Evolutionary conservation across 2,797 vertebrate species (phyloP), one percentile per base, ranked within the genome.

Genomic region (Pangasius sanitwongsei): DNA sequence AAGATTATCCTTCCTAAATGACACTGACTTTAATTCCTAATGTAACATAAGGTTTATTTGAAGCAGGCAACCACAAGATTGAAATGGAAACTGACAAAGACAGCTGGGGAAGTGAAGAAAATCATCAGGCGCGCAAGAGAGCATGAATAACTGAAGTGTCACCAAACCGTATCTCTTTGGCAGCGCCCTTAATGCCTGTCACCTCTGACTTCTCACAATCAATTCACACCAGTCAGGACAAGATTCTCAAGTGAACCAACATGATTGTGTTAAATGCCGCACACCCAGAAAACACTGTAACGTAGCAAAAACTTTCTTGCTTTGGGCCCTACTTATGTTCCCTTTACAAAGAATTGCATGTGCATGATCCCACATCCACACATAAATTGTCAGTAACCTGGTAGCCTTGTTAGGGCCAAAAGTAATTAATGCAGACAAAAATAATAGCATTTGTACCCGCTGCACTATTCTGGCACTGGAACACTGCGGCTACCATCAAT

Each of bases 81-180:
- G 83, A 89, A 75, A 90, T 83, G 69, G 82, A 78, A 82, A 87
- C 74, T 82, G 55, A 65, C 69, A 67, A 75, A 89, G 83, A 75
- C 83, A 85, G 85, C 72, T 85, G 84, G 81, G 25, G 77, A 81
- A 77, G 75, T 78, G 80, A 28, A 89, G 74, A 86, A 86, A 87
- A 89, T 83, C 20, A 28, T 69, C 87, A 83, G 61, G 8, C 18
- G 67, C 31, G 84, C 75, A 53, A 78, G 83, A 41, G 48, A 89
- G 90, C 88, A 85, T 89, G 88, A 89, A 92, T 80, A 89, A 89
- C 90, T 34, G 25, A 86, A 86, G 72, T 90, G 91, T 90, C 90
- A 90, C 83, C 55, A 78, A 88, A 82, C 70, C n/a, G 84, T 87
- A 80, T 88, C 86, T 87, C 55, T 83, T 70, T 91, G 86, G 75